Percentiles rank a stretch among this genome's conserved stretches.
Evolutionary conservation across 1,140 invertebrate genomes (phyloP).

Genomic region (Drosophila ananassae): DNA sequence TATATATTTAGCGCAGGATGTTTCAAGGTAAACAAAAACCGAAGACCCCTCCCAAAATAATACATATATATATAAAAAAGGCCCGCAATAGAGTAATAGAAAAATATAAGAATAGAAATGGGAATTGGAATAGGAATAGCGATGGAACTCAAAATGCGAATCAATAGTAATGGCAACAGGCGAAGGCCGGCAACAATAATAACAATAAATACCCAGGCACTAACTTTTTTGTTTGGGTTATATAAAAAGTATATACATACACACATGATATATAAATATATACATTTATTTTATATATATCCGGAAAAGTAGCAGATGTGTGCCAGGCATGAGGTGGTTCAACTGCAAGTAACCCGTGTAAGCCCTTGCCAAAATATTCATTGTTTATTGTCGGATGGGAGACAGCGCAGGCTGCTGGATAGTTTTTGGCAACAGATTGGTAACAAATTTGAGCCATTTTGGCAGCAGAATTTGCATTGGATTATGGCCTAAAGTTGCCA

Average conservation of each 20-base stretch:
- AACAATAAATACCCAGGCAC: slow-evolving; percentile 38
- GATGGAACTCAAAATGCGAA: slow-evolving; percentile 1
- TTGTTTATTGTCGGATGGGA: slow-evolving; percentile 15
- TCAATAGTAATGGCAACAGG: slow-evolving; percentile 20
- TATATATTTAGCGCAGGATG: slow-evolving; percentile 75
- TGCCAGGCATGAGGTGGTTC: slow-evolving; percentile 3
- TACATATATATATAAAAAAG: not conserved
- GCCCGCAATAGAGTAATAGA: slow-evolving; percentile 25
- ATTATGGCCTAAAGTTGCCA: not conserved
- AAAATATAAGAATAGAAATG: slow-evolving; percentile 15
- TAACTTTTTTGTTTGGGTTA: slow-evolving; percentile 5
- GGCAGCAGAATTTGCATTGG: slow-evolving; percentile 3
- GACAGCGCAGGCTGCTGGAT: not conserved
- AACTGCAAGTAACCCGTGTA: not conserved
- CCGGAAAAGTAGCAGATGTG: slow-evolving; percentile 4
- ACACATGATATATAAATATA: not conserved
- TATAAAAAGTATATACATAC: not conserved
- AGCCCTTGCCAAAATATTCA: slow-evolving; percentile 4
- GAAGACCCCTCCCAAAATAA: not conserved
- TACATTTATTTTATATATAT: slow-evolving; percentile 2
- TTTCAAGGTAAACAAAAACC: slow-evolving; percentile 37
- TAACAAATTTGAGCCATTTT: slow-evolving; percentile 5
- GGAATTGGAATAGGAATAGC: not conserved
- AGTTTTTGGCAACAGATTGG: slow-evolving; percentile 25
- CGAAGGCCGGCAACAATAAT: slow-evolving; percentile 25